A percentile compares a stretch with the other conserved stretches of the same genome.
phyloP scores from a whole-genome alignment of 2,888 invertebrate species.

The Drosophila antonietae region DNA sequence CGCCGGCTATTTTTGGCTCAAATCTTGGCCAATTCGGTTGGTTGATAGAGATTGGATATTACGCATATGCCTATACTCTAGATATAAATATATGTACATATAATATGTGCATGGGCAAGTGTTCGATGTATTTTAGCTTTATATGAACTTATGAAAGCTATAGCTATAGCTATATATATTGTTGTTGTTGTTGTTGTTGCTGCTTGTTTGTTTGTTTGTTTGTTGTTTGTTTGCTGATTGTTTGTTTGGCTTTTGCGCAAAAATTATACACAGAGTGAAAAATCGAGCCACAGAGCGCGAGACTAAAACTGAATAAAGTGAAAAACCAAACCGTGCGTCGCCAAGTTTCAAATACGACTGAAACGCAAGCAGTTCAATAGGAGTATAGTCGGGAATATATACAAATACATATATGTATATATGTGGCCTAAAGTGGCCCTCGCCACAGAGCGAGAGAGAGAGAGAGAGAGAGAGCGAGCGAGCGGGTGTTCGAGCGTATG shows the following conservation, averaged over 20 bases:
- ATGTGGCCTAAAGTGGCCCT: constrained; percentile 68
- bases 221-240: constrained; percentile 9
- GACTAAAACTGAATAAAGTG: constrained; percentile 23
- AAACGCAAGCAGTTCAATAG: constrained; percentile 58
- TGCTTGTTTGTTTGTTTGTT: not conserved
- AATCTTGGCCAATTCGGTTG: constrained; percentile 43
- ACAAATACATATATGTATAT: constrained; percentile 1
- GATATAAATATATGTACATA: constrained; percentile 11
- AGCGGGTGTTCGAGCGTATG: not conserved
- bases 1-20: constrained; percentile 53
- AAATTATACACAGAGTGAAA: constrained; percentile 28
- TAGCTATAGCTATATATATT: constrained; percentile 13
- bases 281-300: constrained; percentile 18
- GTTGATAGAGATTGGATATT: constrained; percentile 38
- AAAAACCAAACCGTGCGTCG: constrained; percentile 71
- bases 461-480: constrained; percentile 3
- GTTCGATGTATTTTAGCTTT: constrained; percentile 48
- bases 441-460: constrained; percentile 6
- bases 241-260: constrained; percentile 21
- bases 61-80: constrained; percentile 29
- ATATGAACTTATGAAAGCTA: constrained; percentile 45
- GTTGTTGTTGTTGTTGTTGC: constrained; percentile 16
- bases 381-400: constrained; percentile 59
- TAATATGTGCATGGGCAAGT: constrained; percentile 18
- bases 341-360: constrained; percentile 80